Conservation (phyloP, 64 coral and sea anemone genomes). For the Trachythela sp. region DNA sequence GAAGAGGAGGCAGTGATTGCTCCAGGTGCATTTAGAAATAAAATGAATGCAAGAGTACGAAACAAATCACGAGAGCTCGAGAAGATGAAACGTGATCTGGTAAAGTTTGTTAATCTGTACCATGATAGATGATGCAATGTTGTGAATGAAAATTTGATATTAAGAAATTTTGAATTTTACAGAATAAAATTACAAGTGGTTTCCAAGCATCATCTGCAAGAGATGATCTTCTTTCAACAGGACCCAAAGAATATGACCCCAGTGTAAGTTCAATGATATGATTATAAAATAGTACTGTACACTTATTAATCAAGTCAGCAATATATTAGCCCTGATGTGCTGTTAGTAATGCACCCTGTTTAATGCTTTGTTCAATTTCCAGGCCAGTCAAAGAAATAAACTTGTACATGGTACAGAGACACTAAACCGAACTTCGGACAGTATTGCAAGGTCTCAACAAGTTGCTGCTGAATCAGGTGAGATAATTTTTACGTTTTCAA, state of each 20-base stretch:
- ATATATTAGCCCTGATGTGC: not conserved
- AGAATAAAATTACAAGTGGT: conserved; percentile 70
- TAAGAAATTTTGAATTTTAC: not conserved
- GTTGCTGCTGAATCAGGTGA: conserved; percentile 89
- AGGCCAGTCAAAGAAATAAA: conserved; percentile 64
- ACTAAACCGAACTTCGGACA: conserved; percentile 81
- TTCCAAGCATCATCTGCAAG: conserved; percentile 71
- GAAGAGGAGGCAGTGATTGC: conserved; percentile 27
- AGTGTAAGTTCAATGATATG: conserved; percentile 44
- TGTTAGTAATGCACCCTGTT: not conserved
- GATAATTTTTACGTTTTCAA: not conserved
- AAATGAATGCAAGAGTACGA: conserved; percentile 67
- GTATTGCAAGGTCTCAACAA: conserved; percentile 95
- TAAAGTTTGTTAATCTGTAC: not conserved
- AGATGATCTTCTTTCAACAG: conserved; percentile 64
- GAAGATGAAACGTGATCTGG: conserved; percentile 71
- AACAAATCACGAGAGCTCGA: conserved; percentile 74
- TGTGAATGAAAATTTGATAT: not conserved
- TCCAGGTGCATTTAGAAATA: conserved; percentile 73
- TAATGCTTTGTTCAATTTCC: not conserved
- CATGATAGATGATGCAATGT: not conserved
- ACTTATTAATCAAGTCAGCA: too few species aligned
- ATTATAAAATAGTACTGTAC: too few species aligned
- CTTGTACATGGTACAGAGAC: conserved; percentile 82
- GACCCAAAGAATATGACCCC: conserved; percentile 51